phyloP scores from a whole-genome alignment of 2,888 invertebrate genomes.

The Heliconius ismenius region DNA sequence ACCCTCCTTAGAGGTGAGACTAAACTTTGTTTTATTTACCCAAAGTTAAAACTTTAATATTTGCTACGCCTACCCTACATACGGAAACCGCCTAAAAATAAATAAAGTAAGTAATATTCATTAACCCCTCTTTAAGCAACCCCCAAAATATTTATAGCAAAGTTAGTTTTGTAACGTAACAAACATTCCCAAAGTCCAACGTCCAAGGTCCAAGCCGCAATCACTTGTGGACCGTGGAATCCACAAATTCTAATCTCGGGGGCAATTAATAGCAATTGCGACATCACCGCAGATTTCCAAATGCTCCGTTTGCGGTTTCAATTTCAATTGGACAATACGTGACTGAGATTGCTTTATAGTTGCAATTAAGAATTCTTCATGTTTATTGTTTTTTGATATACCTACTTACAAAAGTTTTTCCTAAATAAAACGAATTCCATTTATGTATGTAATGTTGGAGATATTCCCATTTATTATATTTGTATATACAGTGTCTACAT shows the following conservation, averaged over 20 bases:
- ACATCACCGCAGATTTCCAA: slow-evolving; percentile 24
- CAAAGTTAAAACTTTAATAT: not conserved
- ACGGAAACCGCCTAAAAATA: no score
- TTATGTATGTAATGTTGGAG: not conserved
- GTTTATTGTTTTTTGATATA: not conserved
- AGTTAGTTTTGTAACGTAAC: not conserved
- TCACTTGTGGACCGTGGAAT: slow-evolving; percentile 17
- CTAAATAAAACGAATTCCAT: not conserved
- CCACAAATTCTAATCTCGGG: slow-evolving; percentile 41
- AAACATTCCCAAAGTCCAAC: not conserved
- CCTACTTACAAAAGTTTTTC: not conserved
- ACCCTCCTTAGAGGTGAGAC: slow-evolving; percentile 13
- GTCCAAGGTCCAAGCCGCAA: slow-evolving; percentile 16
- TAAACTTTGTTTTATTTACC: slow-evolving; percentile 16
- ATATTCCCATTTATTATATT: no score
- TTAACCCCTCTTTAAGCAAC: not conserved
- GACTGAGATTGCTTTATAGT: slow-evolving; percentile 6
- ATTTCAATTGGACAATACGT: slow-evolving; percentile 27
- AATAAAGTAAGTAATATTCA: no score
- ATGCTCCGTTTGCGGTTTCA: slow-evolving; percentile 34
- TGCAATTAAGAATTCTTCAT: not conserved
- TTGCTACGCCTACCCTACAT: not conserved
- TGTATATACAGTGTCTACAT: no score
- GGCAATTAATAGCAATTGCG: slow-evolving; percentile 37
- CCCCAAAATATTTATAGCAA: not conserved